Conservation (phyloP, 2,888 invertebrate species). For the Platynereis dumerilii region DNA sequence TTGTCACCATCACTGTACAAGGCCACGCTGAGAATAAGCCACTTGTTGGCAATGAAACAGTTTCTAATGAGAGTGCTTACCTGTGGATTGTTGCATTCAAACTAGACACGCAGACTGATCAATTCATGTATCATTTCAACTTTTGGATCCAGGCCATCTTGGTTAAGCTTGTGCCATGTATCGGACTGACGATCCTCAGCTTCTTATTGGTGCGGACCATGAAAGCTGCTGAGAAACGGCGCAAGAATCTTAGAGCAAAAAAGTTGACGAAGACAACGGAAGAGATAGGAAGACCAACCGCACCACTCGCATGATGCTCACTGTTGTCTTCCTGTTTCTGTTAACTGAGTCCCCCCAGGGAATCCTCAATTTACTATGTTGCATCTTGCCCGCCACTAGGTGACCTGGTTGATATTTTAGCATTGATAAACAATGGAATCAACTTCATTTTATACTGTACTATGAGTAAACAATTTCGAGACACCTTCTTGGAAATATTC, state of each 20-base stretch:
- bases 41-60: no score
- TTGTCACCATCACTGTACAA: constrained; percentile 67
- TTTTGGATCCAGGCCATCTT: no score
- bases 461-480: no score
- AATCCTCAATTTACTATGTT: constrained; percentile 75
- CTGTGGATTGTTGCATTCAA: no score
- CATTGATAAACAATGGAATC: no score
- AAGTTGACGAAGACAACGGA: constrained; percentile 27
- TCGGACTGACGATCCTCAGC: constrained; percentile 77
- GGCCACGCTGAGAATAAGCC: constrained; percentile 20
- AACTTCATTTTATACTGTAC: no score
- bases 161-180: constrained; percentile 88
- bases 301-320: constrained; percentile 87
- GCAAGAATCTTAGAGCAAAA: constrained; percentile 46
- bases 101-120: constrained; percentile 43
- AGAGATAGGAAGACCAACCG: constrained; percentile 68
- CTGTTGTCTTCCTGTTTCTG: constrained; percentile 85
- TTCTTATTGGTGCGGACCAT: constrained; percentile 62
- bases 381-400: constrained; percentile 71
- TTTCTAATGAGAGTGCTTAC: no score
- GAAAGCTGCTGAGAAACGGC: no score
- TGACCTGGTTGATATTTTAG: no score
- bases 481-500: no score
- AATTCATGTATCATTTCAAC: constrained; percentile 67
- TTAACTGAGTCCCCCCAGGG: constrained; percentile 90